A percentile compares a stretch with the other conserved stretches of the same genome.
These are phyloP conservation scores for Hystrix brachyura DNA, from an alignment of 2,113 vertebrate species.

Conservation along the genomic window DNA sequence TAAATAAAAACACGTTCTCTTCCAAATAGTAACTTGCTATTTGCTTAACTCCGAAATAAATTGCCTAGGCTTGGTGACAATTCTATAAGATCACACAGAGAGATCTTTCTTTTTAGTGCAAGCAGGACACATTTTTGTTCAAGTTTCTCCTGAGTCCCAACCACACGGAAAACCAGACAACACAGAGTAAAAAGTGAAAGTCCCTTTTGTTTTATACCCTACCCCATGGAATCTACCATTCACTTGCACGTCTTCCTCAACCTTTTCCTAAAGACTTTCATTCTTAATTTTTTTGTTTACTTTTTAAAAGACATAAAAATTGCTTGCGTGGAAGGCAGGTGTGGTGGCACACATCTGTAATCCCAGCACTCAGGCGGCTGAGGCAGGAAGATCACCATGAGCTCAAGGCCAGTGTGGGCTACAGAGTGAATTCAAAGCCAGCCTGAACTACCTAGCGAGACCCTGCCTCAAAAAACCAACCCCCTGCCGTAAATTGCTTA, in stretches of 20 bases:
- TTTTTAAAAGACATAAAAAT: background rate
- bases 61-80: background rate
- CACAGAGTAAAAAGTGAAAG: background rate
- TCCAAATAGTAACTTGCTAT: background rate
- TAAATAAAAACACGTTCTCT: background rate
- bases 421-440: background rate
- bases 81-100: background rate
- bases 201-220: background rate
- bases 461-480: background rate
- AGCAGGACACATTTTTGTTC: background rate
- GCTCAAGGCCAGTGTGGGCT: no score
- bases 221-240: background rate
- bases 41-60: background rate
- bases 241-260: background rate
- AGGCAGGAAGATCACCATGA: background rate
- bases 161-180: background rate
- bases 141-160: background rate
- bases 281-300: background rate
- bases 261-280: background rate
- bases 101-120: background rate
- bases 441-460: background rate
- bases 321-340: background rate
- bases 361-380: background rate
- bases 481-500: background rate
- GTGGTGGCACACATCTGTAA: background rate